Evolutionary conservation across 2,888 invertebrate genomes (phyloP).

Genomic region (Oconnorella tubifera): DNA sequence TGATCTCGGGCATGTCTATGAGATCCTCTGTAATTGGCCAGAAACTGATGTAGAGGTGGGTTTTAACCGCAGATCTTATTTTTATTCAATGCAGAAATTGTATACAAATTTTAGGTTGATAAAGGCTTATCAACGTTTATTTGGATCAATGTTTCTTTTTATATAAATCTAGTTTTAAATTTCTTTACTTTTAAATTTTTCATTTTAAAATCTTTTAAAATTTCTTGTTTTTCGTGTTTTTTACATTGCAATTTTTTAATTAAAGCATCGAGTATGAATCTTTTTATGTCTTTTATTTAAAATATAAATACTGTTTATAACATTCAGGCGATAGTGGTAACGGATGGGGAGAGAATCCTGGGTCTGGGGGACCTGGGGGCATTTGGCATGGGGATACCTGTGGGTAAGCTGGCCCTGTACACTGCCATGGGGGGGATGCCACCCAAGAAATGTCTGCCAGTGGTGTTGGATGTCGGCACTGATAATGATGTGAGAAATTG

Average conservation of each 20-base stretch:
- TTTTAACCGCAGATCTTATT: too few relatives aligned
- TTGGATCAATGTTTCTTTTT: background rate
- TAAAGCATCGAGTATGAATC: too few relatives aligned
- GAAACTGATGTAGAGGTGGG: slow-evolving; percentile 58
- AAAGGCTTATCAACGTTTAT: too few relatives aligned
- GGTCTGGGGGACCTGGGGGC: slow-evolving; percentile 96
- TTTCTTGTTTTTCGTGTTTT: too few relatives aligned
- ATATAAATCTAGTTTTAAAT: slow-evolving; percentile 6
- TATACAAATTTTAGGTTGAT: background rate
- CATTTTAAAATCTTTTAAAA: too few relatives aligned
- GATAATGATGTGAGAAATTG: slow-evolving; percentile 69
- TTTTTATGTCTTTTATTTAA: too few relatives aligned
- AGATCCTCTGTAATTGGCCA: slow-evolving; percentile 88
- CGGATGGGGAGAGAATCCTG: slow-evolving; percentile 95
- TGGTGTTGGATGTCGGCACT: slow-evolving; percentile 90
- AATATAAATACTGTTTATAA: too few relatives aligned
- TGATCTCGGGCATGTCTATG: slow-evolving; percentile 90
- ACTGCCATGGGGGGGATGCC: slow-evolving; percentile 95
- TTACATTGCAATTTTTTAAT: too few relatives aligned
- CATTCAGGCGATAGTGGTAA: slow-evolving; percentile 71
- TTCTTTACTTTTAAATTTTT: too few relatives aligned
- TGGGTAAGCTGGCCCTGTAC: slow-evolving; percentile 93
- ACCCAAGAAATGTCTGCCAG: slow-evolving; percentile 79
- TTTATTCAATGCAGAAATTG: too few relatives aligned
- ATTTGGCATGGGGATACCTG: slow-evolving; percentile 98